These are phyloP conservation scores for Leptothorax acervorum DNA, from an alignment of 2,888 invertebrate species.

Conservation along the genomic window DNA sequence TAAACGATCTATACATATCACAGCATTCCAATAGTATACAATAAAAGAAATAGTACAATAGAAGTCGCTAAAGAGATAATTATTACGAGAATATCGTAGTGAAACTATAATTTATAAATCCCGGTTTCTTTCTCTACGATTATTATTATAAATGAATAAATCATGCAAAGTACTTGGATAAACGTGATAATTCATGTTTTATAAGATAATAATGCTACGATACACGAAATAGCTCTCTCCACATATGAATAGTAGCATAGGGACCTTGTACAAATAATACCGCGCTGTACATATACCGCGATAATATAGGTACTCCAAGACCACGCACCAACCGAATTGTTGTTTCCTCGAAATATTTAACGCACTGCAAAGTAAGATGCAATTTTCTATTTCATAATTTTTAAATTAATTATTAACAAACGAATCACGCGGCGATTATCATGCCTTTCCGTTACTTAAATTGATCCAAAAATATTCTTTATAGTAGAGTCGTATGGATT, in stretches of 20 bases:
- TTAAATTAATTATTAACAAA: background rate
- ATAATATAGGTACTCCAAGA: background rate
- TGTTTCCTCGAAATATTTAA: conserved; percentile 4
- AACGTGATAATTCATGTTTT: background rate
- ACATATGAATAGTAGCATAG: background rate
- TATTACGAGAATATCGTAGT: background rate
- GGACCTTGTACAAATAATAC: background rate
- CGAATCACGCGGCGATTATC: no score
- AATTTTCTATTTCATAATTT: background rate
- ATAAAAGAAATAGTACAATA: background rate
- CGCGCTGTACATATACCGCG: no score
- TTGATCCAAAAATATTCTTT: background rate
- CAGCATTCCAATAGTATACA: no score
- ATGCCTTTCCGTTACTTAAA: background rate
- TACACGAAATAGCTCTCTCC: background rate
- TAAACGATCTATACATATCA: no score
- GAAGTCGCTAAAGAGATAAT: background rate
- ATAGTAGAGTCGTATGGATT: no score
- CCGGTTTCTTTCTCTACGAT: background rate
- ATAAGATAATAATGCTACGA: background rate
- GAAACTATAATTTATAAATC: background rate
- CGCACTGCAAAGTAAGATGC: background rate
- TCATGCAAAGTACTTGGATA: background rate
- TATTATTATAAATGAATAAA: background rate
- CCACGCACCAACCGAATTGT: background rate